These are phyloP conservation scores for Nemopilema nomurai DNA, from an alignment of 30 jellyfish, hydroid and myxozoan genomes.

Conservation along the genomic window DNA sequence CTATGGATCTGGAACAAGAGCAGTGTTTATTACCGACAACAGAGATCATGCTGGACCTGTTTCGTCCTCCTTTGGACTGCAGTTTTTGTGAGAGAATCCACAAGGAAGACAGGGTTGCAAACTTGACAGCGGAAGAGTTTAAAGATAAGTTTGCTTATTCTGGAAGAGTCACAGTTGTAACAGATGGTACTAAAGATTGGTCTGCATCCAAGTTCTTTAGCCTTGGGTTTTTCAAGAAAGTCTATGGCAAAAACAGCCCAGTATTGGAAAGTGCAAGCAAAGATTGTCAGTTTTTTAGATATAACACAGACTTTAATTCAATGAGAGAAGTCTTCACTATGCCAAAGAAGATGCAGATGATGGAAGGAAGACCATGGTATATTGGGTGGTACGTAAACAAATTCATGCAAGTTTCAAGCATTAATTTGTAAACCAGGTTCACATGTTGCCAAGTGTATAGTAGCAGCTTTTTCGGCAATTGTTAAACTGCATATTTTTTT, in stretches of 20 bases:
- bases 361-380: conserved; percentile 94
- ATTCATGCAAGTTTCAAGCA: neutral
- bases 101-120: conserved; percentile 75
- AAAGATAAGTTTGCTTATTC: conserved; percentile 80
- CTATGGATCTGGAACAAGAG: conserved; percentile 67
- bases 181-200: conserved; percentile 91
- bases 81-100: conserved; percentile 72
- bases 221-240: conserved; percentile 64
- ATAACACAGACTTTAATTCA: conserved; percentile 74
- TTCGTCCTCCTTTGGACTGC: conserved; percentile 91
- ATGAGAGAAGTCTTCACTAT: conserved; percentile 75
- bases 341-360: conserved; percentile 77
- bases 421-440: neutral
- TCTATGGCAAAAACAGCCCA: conserved; percentile 83
- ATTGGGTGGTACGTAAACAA: conserved; percentile 85
- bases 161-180: conserved; percentile 80
- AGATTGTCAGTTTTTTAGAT: conserved; percentile 91
- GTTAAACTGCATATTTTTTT: no score
- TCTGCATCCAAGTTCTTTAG: conserved; percentile 77
- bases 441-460: no score
- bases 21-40: conserved; percentile 61
- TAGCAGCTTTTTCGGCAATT: no score
- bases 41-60: conserved; percentile 69
- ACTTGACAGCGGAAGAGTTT: conserved; percentile 73
- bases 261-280: conserved; percentile 65